A percentile compares a stretch with the other conserved stretches of the same genome.
Conservation (phyloP, 2,113 vertebrate genomes). For the Dicaeum eximium region DNA sequence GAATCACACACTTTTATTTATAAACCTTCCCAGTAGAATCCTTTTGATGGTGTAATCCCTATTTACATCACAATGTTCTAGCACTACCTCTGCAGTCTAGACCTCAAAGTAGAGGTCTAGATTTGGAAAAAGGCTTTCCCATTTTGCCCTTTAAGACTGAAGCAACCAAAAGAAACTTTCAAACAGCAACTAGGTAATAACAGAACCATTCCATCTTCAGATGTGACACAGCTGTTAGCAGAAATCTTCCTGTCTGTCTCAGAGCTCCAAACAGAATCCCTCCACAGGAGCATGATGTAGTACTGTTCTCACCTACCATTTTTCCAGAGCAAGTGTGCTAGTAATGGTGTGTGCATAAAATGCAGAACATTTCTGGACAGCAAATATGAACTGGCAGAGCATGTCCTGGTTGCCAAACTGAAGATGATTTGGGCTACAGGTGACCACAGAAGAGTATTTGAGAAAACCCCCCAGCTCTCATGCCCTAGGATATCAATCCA, state of each 20-base stretch:
- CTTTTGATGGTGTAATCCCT: background rate
- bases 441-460: background rate
- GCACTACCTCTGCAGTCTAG: background rate
- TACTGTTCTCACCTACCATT: background rate
- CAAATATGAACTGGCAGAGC: background rate
- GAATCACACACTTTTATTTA: background rate
- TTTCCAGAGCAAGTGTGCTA: background rate
- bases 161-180: background rate
- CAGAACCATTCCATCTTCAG: background rate
- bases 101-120: background rate
- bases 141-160: background rate
- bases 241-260: background rate
- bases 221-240: background rate
- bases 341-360: background rate
- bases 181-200: background rate
- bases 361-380: background rate
- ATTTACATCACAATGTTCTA: background rate
- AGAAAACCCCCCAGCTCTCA: background rate
- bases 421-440: background rate
- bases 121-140: background rate
- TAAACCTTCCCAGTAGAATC: background rate
- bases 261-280: background rate
- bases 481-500: background rate
- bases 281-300: background rate
- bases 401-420: rapidly evolving